Evolutionary conservation across 2,888 invertebrate genomes (phyloP), one percentile per base, ranked within the genome.

Genomic region (Scaptomyza flava): DNA sequence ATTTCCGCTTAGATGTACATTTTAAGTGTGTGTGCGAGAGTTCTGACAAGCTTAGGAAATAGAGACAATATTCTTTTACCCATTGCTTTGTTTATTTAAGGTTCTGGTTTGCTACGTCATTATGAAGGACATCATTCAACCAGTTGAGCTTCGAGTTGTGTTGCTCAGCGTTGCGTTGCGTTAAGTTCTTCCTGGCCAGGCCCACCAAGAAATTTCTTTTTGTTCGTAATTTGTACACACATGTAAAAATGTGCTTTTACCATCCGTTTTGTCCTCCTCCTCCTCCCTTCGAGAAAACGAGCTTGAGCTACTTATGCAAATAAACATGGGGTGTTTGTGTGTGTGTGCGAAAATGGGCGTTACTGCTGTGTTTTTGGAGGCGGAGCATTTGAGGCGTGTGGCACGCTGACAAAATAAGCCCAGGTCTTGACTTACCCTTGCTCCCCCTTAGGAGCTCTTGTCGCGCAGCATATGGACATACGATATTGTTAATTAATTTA

Each of bases 61-160:
- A 45, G 52, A 66, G 66, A 67, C 60, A 60, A 58, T 75, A 62
- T 68, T 66, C 66, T 67, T 56, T 50, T 38, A 23, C 57, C 56
- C 69, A 57, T 52, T 65, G 64, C 69, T 68, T 66, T 77, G 83
- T 73, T 86, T 82, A 80, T 72, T 82, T 73, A 86, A 82, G 83
- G 81, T 69, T 80, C 70, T 83, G 75, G 67, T 72, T 76, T 76
- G 81, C 81, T 73, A 63, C 77, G 68, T 81, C 79, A 84, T 84
- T 84, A 84, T 86, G 81, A 81, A 81, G 79, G 79, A 84, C 84
- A 85, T 86, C 79, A 87, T 87, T 84, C 84, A 88, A 86, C 89
- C 79, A 81, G 88, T 84, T 88, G 88, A 66, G 60, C 67, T 50
- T 23, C 54, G 54, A 46, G 60, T 63, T 33, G 17, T 5, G 31